These are phyloP conservation scores for Sweltsa coloradensis DNA, from an alignment of 1,140 invertebrate genomes.

Conservation along the genomic window DNA sequence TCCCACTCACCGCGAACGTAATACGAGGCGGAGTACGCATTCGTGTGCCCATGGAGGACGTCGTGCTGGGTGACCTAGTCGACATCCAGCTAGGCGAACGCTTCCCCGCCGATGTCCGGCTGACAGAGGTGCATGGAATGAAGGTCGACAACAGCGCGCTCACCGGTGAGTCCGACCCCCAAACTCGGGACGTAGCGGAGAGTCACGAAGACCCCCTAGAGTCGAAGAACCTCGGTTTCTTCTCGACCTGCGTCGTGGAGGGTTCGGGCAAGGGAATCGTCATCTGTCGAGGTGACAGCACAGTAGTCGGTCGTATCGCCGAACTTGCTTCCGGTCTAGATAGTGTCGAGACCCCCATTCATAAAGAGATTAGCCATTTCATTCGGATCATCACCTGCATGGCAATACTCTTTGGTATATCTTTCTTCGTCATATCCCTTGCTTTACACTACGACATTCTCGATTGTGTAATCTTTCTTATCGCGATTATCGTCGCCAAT, in stretches of 20 bases:
- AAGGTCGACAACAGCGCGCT: constrained; percentile 48
- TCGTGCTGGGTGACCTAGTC: constrained; percentile 60
- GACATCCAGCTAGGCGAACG: constrained; percentile 59
- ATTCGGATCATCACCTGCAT: constrained; percentile 64
- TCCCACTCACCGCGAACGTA: constrained; percentile 45
- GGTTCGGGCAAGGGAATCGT: constrained; percentile 57
- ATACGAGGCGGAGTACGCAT: constrained; percentile 52
- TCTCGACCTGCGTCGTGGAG: constrained; percentile 68
- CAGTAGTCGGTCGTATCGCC: constrained; percentile 75
- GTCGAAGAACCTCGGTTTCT: constrained; percentile 65
- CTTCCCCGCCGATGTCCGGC: constrained; percentile 62
- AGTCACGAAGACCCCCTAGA: constrained; percentile 58
- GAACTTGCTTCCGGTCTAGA: constrained; percentile 61
- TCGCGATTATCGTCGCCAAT: constrained; percentile 76
- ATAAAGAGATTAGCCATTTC: constrained; percentile 64
- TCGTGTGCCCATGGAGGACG: constrained; percentile 45
- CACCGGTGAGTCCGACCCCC: constrained; percentile 66
- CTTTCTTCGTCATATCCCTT: constrained; percentile 60
- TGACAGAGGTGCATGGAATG: constrained; percentile 44
- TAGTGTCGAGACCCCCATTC: constrained; percentile 61
- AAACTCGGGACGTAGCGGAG: constrained; percentile 41
- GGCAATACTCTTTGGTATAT: constrained; percentile 61
- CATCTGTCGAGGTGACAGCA: constrained; percentile 67
- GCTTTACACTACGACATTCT: constrained; percentile 56
- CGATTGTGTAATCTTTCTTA: constrained; percentile 67